Percentiles rank a stretch among this genome's conserved stretches.
phyloP scores from a whole-genome alignment of 2,888 invertebrate species.

The Zhuqinia jingwanae region DNA sequence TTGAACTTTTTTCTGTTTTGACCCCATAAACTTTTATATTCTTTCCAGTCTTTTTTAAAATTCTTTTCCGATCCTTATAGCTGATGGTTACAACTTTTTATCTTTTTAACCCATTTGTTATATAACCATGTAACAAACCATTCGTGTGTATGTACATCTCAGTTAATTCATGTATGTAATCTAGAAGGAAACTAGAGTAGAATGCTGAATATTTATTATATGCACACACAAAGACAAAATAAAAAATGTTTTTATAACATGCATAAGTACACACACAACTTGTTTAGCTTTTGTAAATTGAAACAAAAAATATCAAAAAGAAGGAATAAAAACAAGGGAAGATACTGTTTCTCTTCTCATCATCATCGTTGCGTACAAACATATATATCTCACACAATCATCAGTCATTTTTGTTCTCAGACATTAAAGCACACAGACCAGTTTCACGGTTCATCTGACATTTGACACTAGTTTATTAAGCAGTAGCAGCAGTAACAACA shows the following conservation, averaged over 20 bases:
- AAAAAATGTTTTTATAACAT: constrained; percentile 46
- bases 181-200: background rate
- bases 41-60: background rate
- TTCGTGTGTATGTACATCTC: background rate
- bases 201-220: background rate
- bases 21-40: constrained; percentile 53
- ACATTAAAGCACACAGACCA: constrained; percentile 40
- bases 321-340: constrained; percentile 41
- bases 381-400: background rate
- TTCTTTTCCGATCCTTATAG: constrained; percentile 37
- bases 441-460: constrained; percentile 71
- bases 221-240: background rate
- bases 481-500: constrained; percentile 25
- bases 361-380: too few relatives aligned
- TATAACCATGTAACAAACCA: constrained; percentile 5
- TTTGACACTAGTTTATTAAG: constrained; percentile 57
- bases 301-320: constrained; percentile 35
- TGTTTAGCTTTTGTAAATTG: constrained; percentile 4
- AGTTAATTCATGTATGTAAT: background rate
- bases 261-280: constrained; percentile 5
- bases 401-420: constrained; percentile 23
- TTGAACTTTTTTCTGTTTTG: constrained; percentile 54
- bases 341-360: constrained; percentile 63
- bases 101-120: background rate
- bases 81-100: constrained; percentile 27